phyloP scores from a whole-genome alignment of 2,113 vertebrate genomes.

The Tachysurus fulvidraco region DNA sequence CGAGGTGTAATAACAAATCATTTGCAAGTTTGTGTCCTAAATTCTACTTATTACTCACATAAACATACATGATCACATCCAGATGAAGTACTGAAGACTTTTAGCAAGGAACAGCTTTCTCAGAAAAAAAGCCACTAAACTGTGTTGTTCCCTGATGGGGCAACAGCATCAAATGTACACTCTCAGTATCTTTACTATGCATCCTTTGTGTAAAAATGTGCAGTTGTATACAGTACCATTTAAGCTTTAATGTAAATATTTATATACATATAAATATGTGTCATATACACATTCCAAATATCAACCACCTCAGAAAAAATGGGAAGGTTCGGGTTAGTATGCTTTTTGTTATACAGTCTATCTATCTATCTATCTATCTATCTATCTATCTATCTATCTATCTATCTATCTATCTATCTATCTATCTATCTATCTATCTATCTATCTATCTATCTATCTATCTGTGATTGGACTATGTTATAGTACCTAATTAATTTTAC shows the following conservation, averaged over 20 bases:
- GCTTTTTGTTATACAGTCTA: too few relatives aligned
- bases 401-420: neutral
- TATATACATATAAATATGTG: neutral
- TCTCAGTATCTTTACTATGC: neutral
- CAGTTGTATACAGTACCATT: too few relatives aligned
- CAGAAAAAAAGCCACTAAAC: too few relatives aligned
- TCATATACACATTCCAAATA: neutral
- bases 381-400: neutral
- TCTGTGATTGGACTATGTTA: neutral
- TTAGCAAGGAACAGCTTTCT: neutral
- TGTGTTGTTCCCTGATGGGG: neutral
- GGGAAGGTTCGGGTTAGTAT: neutral
- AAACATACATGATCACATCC: neutral
- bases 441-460: too few relatives aligned
- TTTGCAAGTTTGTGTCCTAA: neutral
- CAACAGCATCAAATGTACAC: neutral
- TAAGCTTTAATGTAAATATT: neutral
- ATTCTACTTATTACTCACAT: neutral
- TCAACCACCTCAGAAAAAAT: neutral
- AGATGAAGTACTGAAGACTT: neutral
- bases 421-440: slow-evolving; percentile 1
- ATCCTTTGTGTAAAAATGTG: neutral
- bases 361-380: slow-evolving; percentile 9
- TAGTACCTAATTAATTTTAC: neutral
- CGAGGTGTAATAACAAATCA: neutral